These are phyloP conservation scores for Bujurquina vittata DNA, from an alignment of 2,113 vertebrate genomes.

Conservation along the genomic window DNA sequence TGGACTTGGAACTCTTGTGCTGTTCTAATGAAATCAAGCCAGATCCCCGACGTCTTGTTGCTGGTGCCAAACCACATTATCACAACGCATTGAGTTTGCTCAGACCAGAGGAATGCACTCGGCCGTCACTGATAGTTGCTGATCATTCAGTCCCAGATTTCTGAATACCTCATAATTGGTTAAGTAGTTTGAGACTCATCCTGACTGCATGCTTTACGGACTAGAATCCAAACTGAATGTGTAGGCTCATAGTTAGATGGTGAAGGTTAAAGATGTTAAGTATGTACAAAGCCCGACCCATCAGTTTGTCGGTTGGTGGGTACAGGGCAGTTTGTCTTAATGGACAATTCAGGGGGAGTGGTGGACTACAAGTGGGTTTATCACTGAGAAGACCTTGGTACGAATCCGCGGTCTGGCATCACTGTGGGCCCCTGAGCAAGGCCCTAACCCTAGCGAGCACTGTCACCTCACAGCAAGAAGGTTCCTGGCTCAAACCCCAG, in stretches of 20 bases:
- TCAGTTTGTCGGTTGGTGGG: not conserved
- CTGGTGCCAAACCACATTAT: constrained; percentile 22
- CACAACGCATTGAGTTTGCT: not conserved
- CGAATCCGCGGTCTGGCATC: too few relatives aligned
- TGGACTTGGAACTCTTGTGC: not conserved
- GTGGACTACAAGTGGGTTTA: too few relatives aligned
- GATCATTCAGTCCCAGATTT: not conserved
- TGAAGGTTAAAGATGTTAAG: not conserved
- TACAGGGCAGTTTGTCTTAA: not conserved
- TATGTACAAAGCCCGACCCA: not conserved
- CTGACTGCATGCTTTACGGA: not conserved
- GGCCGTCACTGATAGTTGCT: not conserved
- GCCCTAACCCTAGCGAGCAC: too few relatives aligned
- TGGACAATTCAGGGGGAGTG: too few relatives aligned
- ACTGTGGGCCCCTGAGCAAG: too few relatives aligned
- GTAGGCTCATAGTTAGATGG: not conserved
- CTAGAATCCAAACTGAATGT: not conserved
- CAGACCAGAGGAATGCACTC: constrained; percentile 7
- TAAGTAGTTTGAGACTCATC: not conserved
- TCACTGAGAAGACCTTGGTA: too few relatives aligned
- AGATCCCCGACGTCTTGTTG: not conserved
- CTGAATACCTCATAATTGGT: not conserved
- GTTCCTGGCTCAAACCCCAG: too few relatives aligned
- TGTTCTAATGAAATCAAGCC: constrained; percentile 6
- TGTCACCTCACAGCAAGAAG: too few relatives aligned